Percentiles rank a stretch among this genome's conserved stretches.
These are phyloP conservation scores for Porites lobata DNA, from an alignment of 92 coral and sea anemone genomes.

Conservation along the genomic window DNA sequence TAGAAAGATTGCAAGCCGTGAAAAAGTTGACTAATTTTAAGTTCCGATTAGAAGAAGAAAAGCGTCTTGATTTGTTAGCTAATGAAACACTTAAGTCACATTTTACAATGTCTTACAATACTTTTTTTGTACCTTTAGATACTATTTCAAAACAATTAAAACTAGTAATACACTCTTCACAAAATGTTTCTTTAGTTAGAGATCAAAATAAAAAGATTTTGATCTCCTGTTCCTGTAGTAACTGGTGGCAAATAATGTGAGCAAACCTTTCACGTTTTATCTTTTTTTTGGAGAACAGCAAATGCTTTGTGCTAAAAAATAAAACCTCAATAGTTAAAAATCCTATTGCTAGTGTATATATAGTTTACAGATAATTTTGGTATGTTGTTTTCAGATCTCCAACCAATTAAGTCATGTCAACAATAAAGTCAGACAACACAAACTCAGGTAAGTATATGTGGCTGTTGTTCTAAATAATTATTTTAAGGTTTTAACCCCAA, in stretches of 20 bases:
- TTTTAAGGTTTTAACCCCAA: background rate
- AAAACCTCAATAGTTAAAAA: background rate
- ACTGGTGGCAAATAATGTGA: slow-evolving; percentile 7
- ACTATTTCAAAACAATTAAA: background rate
- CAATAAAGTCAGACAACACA: background rate
- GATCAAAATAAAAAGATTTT: slow-evolving; percentile 12
- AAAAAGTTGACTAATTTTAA: slow-evolving; percentile 33
- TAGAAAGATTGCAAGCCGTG: slow-evolving; percentile 43
- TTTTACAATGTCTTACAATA: background rate
- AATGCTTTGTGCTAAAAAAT: slow-evolving; percentile 16
- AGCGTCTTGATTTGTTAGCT: too few species aligned
- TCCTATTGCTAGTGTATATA: background rate
- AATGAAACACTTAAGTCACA: too few species aligned
- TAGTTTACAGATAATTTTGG: background rate
- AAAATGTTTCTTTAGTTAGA: slow-evolving; percentile 23
- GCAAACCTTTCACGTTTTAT: slow-evolving; percentile 15
- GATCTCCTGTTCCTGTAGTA: slow-evolving; percentile 15
- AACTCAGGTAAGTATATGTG: slow-evolving; percentile 31
- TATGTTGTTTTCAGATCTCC: slow-evolving; percentile 22
- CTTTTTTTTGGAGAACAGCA: background rate
- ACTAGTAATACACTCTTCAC: background rate
- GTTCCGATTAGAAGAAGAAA: too few species aligned
- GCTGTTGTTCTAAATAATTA: background rate
- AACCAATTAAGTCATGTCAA: slow-evolving; percentile 22
- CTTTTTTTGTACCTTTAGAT: background rate